phyloP scores from a whole-genome alignment of 1,140 invertebrate genomes.

The Eumeta japonica region DNA sequence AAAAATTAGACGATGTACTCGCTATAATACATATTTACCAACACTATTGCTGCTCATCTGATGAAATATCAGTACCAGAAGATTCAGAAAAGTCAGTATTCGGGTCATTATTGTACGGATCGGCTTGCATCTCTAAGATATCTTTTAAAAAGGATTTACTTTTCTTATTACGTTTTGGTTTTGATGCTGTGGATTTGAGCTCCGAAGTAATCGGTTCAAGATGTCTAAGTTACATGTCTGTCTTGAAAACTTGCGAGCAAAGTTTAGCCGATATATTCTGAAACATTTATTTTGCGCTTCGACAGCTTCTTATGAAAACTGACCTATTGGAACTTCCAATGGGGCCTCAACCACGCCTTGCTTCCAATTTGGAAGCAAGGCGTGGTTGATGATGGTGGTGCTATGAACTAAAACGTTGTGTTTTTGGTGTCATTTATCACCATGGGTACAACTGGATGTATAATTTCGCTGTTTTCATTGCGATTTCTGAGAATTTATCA shows the following conservation, averaged over 20 bases:
- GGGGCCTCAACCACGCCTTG: no score
- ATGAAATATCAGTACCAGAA: no score
- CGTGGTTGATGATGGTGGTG: constrained; percentile 11
- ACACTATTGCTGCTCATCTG: no score
- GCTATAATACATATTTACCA: no score
- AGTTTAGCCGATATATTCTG: constrained; percentile 13
- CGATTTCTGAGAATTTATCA: no score
- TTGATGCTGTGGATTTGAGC: constrained; percentile 15
- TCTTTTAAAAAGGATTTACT: no score
- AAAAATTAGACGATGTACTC: no score
- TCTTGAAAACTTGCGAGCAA: constrained; percentile 16
- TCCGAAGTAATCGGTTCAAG: constrained; percentile 13
- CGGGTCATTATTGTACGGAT: no score
- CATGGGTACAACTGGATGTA: constrained; percentile 23
- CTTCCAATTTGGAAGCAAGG: no score
- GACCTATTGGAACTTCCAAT: constrained; percentile 17
- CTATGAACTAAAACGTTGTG: constrained; percentile 35
- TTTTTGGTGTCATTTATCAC: constrained; percentile 28
- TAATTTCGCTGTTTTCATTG: constrained; percentile 14
- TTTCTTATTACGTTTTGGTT: no score
- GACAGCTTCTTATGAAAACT: constrained; percentile 14
- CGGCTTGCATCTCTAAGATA: no score
- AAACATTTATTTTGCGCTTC: constrained; percentile 21
- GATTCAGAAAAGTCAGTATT: no score
- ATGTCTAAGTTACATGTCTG: constrained; percentile 11